Evolutionary conservation across 2,113 vertebrate genomes (phyloP).

Genomic region (Corythaixoides concolor): DNA sequence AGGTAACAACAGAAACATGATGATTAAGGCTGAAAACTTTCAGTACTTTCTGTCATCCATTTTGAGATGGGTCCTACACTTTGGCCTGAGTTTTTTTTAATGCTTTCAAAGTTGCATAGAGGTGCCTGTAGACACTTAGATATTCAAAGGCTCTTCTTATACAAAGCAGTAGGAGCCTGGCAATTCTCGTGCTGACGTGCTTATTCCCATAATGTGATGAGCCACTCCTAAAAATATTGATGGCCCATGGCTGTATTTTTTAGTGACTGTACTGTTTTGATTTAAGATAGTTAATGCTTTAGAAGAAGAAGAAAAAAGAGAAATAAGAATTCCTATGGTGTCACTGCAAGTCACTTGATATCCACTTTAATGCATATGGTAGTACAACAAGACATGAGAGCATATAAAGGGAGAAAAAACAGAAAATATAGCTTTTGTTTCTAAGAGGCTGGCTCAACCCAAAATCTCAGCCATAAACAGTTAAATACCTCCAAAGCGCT

Average conservation of each 20-base stretch:
- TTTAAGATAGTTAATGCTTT: neutral
- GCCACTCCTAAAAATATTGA: neutral
- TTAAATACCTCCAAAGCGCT: neutral
- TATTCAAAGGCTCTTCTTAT: neutral
- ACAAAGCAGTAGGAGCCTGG: neutral
- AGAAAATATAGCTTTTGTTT: accelerated
- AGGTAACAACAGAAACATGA: neutral
- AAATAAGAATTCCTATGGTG: neutral
- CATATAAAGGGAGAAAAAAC: neutral
- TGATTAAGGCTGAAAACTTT: neutral
- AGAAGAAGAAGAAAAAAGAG: neutral
- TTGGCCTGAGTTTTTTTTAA: neutral
- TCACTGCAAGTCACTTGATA: neutral
- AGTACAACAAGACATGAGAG: accelerated
- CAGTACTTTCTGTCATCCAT: neutral
- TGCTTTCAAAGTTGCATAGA: neutral
- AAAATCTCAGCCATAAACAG: neutral
- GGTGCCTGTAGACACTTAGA: neutral
- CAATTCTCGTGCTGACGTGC: neutral
- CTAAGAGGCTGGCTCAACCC: neutral
- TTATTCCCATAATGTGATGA: neutral
- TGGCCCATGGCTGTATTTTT: neutral
- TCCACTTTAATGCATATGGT: accelerated
- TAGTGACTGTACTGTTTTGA: neutral
- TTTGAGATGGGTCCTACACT: neutral